Percentiles rank a stretch among this genome's conserved stretches.
Evolutionary conservation across 2,113 vertebrate species (phyloP).

Genomic region (Mesocricetus auratus): DNA sequence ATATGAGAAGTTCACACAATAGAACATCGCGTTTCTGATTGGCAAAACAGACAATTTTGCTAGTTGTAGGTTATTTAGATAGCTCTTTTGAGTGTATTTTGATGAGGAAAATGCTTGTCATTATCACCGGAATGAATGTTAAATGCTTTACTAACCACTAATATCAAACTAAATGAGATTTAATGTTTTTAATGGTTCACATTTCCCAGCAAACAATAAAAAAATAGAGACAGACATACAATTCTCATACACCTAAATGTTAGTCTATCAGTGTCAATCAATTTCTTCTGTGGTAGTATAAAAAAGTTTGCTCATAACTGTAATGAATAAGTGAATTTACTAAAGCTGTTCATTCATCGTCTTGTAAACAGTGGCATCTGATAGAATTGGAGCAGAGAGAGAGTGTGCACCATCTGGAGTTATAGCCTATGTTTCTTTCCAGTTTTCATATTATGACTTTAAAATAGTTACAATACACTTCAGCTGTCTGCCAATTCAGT

Average conservation of each 20-base stretch:
- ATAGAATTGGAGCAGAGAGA: not conserved
- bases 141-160: not conserved
- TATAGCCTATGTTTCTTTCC: not conserved
- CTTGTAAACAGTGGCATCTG: not conserved
- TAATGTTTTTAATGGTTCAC: not conserved
- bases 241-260: not conserved
- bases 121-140: not conserved
- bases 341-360: not conserved
- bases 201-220: not conserved
- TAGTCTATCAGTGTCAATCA: not conserved
- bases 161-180: not conserved
- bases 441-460: not conserved
- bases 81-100: not conserved
- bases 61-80: not conserved
- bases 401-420: fast-evolving
- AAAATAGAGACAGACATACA: not conserved
- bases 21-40: not conserved
- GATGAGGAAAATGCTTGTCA: not conserved
- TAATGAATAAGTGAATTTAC: not conserved
- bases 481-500: not conserved
- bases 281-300: not conserved
- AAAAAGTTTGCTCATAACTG: not conserved
- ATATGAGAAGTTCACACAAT: not conserved
- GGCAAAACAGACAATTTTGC: not conserved
- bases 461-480: not conserved